A percentile compares a stretch with the other conserved stretches of the same genome.
Evolutionary conservation across 2,113 vertebrate genomes (phyloP).

Genomic region (Ptilorrhoa leucosticta): DNA sequence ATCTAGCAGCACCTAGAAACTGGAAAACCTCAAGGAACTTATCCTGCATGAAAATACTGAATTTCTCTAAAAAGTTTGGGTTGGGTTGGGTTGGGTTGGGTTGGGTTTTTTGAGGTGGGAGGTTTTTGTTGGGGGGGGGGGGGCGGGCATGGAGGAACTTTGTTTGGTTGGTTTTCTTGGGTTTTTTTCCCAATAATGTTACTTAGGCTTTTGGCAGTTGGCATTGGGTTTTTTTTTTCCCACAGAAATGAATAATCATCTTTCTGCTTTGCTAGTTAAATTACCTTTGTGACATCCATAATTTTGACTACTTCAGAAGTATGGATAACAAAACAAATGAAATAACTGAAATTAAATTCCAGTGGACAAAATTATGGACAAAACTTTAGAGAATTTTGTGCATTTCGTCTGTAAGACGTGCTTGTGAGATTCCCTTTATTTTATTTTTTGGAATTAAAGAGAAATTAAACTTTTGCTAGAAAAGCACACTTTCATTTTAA

Average conservation of each 20-base stretch:
- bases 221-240: fast-evolving
- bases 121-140: neutral
- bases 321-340: neutral
- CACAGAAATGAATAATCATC: neutral
- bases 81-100: neutral
- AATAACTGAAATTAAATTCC: neutral
- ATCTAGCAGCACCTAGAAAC: neutral
- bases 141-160: neutral
- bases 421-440: neutral
- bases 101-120: neutral
- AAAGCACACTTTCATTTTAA: neutral
- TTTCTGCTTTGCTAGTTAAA: neutral
- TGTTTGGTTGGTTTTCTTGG: neutral
- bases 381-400: neutral
- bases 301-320: neutral
- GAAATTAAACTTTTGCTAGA: neutral
- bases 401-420: neutral
- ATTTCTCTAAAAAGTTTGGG: neutral
- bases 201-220: neutral
- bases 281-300: neutral
- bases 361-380: neutral
- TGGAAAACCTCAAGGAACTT: neutral
- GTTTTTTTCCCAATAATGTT: neutral
- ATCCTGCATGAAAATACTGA: neutral
- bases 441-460: neutral